Conservation (phyloP, 2,888 invertebrate species). For the Chrysopilus asiliformis region DNA sequence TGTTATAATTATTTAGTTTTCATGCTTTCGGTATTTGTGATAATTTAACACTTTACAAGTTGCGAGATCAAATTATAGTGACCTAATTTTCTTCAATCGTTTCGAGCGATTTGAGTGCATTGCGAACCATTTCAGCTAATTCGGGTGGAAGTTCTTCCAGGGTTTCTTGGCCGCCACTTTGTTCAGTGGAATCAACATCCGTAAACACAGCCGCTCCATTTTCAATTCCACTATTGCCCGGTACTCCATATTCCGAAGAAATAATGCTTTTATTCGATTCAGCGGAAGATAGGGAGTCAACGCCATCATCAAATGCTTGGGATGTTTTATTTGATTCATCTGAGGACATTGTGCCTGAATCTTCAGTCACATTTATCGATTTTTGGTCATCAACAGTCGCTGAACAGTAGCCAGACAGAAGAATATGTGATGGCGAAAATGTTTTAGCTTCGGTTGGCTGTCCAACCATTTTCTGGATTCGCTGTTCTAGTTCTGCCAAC, state of each 20-base stretch:
- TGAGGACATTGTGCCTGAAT: conserved; percentile 25
- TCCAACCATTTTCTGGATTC: conserved; percentile 49
- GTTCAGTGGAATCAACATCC: conserved; percentile 27
- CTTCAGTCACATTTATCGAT: conserved; percentile 36
- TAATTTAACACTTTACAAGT: too few relatives aligned
- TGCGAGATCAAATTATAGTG: too few relatives aligned
- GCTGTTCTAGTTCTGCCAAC: conserved; percentile 69
- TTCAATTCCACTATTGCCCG: too few relatives aligned
- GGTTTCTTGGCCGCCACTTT: conserved; percentile 38
- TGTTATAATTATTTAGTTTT: too few relatives aligned
- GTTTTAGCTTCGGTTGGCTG: conserved; percentile 28
- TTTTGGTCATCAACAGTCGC: conserved; percentile 38
- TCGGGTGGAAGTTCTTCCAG: conserved; percentile 43
- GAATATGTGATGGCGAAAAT: conserved; percentile 43
- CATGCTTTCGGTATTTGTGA: too few relatives aligned
- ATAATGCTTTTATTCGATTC: conserved; percentile 21
- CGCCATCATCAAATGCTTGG: conserved; percentile 27
- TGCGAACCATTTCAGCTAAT: conserved; percentile 46
- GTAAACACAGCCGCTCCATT: too few relatives aligned
- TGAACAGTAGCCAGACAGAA: conserved; percentile 48
- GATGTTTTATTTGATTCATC: conserved; percentile 24
- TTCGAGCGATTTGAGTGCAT: conserved; percentile 38
- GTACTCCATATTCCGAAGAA: conserved; percentile 31
- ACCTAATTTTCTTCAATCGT: conserved; percentile 29
- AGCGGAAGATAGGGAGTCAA: conserved; percentile 28